Percentiles rank a stretch among this genome's conserved stretches.
Conservation (phyloP, 2,797 vertebrate genomes). For the Gambusia yucatana region DNA sequence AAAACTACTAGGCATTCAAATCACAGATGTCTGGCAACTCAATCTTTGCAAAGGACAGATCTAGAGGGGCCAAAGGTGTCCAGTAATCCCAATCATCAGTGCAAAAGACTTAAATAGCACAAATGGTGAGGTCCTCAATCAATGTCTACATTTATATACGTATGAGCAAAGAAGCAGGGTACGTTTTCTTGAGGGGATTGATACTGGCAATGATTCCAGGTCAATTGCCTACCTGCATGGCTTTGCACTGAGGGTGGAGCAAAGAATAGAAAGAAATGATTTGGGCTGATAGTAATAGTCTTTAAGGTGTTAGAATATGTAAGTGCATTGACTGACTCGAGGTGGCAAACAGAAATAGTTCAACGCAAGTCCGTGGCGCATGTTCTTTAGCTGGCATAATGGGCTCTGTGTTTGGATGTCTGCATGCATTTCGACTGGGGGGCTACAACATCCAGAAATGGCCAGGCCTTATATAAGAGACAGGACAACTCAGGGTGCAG, state of each 20-base stretch:
- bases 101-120: background rate
- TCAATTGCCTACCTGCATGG: background rate
- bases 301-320: background rate
- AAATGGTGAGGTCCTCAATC: background rate
- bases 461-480: slow-evolving; percentile 62
- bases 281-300: background rate
- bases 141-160: background rate
- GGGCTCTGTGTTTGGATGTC: background rate
- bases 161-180: background rate
- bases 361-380: background rate
- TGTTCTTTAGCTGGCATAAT: slow-evolving; percentile 8
- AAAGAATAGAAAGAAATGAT: background rate
- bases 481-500: slow-evolving; percentile 53
- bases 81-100: background rate
- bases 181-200: background rate
- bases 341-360: slow-evolving; percentile 24
- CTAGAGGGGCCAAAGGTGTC: background rate
- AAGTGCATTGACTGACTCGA: background rate
- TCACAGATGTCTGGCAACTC: background rate
- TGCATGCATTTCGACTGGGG: slow-evolving; percentile 17
- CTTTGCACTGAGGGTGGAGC: slow-evolving; percentile 7
- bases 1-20: background rate
- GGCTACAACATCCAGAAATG: slow-evolving; percentile 43
- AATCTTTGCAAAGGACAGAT: slow-evolving; percentile 2
- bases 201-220: background rate